Conservation (phyloP, 2,888 invertebrate genomes). For the Blastobasis adustella region DNA sequence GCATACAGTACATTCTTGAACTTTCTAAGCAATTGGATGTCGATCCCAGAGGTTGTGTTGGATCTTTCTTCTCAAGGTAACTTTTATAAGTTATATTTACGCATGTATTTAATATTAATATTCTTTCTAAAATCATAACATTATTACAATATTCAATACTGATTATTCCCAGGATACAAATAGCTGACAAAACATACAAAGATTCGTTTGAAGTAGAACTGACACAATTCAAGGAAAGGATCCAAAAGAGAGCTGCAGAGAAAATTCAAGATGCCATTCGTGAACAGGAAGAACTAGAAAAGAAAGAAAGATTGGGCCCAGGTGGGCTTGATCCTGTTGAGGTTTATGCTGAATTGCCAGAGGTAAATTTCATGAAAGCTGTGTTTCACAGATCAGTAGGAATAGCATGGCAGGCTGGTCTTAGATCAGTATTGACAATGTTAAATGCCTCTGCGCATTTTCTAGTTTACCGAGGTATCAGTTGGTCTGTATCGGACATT, state of each 20-base stretch:
- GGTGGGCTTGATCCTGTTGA: constrained; percentile 99
- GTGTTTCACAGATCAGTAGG: too few species aligned
- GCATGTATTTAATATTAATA: too few species aligned
- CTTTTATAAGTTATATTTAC: not conserved
- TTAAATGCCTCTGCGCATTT: too few species aligned
- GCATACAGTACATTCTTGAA: constrained; percentile 99
- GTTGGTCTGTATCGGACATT: too few species aligned
- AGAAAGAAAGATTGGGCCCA: constrained; percentile 90
- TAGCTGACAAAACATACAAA: constrained; percentile 94
- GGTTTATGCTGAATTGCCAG: constrained; percentile 95
- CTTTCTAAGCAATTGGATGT: constrained; percentile 93
- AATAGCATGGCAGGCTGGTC: too few species aligned
- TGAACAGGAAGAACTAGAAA: constrained; percentile 92
- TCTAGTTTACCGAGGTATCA: too few species aligned
- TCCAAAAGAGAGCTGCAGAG: constrained; percentile 87
- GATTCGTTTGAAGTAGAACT: constrained; percentile 96
- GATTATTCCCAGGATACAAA: constrained; percentile 81
- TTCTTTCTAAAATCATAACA: too few species aligned
- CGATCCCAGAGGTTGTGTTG: constrained; percentile 92
- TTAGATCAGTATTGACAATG: too few species aligned
- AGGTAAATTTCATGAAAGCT: constrained; percentile 66
- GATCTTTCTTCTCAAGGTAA: constrained; percentile 87
- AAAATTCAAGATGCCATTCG: constrained; percentile 89
- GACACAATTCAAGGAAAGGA: constrained; percentile 89
- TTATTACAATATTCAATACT: too few species aligned